Conservation (phyloP, 2,888 invertebrate genomes). For the Rhagonycha fulva region DNA sequence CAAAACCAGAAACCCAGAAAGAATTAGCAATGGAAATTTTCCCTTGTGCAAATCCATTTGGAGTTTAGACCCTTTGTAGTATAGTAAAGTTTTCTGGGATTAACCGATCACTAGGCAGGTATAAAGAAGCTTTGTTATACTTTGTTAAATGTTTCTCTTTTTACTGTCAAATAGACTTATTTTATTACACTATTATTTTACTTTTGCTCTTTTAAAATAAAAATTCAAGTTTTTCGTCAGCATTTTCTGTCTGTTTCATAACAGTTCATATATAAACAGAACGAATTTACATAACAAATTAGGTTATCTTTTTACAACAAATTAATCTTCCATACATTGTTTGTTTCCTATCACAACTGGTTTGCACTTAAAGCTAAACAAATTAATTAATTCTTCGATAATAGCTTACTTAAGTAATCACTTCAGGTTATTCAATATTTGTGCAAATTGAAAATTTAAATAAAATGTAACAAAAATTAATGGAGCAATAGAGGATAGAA, state of each 20-base stretch:
- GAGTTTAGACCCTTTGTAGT: background rate
- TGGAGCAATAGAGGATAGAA: too few relatives aligned
- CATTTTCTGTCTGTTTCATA: background rate
- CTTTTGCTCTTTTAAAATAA: background rate
- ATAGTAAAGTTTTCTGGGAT: background rate
- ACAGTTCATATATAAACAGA: background rate
- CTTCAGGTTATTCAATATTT: background rate
- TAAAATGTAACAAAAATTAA: background rate
- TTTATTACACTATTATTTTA: background rate
- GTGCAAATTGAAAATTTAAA: background rate
- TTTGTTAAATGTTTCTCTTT: background rate
- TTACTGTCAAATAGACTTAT: background rate
- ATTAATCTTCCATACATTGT: background rate
- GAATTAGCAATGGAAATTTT: slow-evolving; percentile 4
- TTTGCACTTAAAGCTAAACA: background rate
- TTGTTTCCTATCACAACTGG: background rate
- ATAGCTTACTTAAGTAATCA: background rate
- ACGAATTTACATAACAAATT: background rate
- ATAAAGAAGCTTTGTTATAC: background rate
- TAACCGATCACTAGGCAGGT: background rate
- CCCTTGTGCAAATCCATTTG: background rate
- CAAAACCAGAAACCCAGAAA: background rate
- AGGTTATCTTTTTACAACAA: background rate
- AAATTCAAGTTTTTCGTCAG: background rate
- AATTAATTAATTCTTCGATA: background rate